Base-by-base conservation (phyloP, 2,888 invertebrate species). In the Scotopteryx bipunctaria region DNA sequence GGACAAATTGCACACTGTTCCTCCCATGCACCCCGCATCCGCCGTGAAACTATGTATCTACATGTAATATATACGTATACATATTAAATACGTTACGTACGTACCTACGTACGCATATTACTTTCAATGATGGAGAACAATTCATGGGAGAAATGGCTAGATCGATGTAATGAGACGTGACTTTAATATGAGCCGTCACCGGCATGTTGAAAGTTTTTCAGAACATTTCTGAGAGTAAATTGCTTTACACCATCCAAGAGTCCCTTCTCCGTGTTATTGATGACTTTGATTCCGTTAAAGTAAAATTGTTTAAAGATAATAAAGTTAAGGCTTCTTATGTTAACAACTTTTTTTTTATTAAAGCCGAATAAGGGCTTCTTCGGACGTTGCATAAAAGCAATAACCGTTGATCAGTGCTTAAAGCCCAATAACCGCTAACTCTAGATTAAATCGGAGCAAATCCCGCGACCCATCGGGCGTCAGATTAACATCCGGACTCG, bases 401-500 rank as follows among this genome's bases (percentile, higher is more conserved):
- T 66, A 65, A 71, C 72, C 61, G 60, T 64, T 62, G 57, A 56
- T 44, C 32, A 8, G 43, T 14, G 9, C 49, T 31, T 19, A 41
- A 31, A 69, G 67, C 70, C 62, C 69, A 71, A 68, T 79, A 76
- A 81, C 76, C 76, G 81, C 83, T 83, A 78, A 79, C 81, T 80
- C 80, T 83, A 78, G 81, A 85, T 87, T 81, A 75, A 82, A 83
- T 78, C 80, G 76, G 71, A 85, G 83, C 83, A 81, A 83, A 83
- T 84, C 85, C 83, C 77, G 83, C 83, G 81, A 83, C 83, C 83
- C 82, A 73, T 86, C 78, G 76, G 66, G 78, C 86, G 90, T 90
- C 88, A 79, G 88, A 88, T 90, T 90, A 88, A 83, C 78, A 86
- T 85, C 78, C 81, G 69, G 83, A 82, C 85, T 80, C 76, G 78